Evolutionary conservation across 1,140 invertebrate genomes (phyloP), one percentile per base, ranked within the genome.

Genomic region (Hypsibius dujardini): DNA sequence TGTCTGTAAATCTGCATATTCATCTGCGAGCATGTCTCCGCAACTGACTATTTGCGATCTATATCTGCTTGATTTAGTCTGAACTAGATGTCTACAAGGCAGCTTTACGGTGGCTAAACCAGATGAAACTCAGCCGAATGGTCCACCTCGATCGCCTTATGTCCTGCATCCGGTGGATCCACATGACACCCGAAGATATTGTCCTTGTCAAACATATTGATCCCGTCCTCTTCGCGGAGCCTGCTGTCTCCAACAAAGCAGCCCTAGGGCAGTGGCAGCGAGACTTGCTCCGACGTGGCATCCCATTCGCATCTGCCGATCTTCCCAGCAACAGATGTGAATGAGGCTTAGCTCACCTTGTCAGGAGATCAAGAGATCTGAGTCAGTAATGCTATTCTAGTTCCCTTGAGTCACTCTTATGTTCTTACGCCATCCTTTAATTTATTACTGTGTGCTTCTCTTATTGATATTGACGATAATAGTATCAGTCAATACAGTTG

Each of bases 211-310:
- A 67, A 45, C 62, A 67, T 42, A 42, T 45, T 42, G 62, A 67
- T 42, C 42, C 62, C 12, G 42, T 42, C 42, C 42, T 67, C 50
- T 67, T 67, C 42, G 42, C 12, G 3, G 62, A 67, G 7, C 62
- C 62, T 45, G 62, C 42, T 12, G 62, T 67, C 3, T 67, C 62
- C 62, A 15, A 3, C 42, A 67, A 45, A 67, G 62, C 62, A 7
- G 62, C 62, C 12, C 12, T 67, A 42, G 62, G 62, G 12, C 62
- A 67, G 45, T 67, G 62, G 62, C 62, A 67, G 62, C 62, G 62
- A 12, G 62, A 67, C 62, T 45, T 67, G 62, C 42, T 67, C 12
- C 12, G 62, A 45, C 62, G 62, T 3, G 62, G 62, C 42, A 67
- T 67, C 28, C 28, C 28, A 28, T 28, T 28, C 28, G 28, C 28